Percentiles rank a stretch among this genome's conserved stretches.
phyloP scores from a whole-genome alignment of 2,888 invertebrate genomes.

The Hypena proboscidalis region DNA sequence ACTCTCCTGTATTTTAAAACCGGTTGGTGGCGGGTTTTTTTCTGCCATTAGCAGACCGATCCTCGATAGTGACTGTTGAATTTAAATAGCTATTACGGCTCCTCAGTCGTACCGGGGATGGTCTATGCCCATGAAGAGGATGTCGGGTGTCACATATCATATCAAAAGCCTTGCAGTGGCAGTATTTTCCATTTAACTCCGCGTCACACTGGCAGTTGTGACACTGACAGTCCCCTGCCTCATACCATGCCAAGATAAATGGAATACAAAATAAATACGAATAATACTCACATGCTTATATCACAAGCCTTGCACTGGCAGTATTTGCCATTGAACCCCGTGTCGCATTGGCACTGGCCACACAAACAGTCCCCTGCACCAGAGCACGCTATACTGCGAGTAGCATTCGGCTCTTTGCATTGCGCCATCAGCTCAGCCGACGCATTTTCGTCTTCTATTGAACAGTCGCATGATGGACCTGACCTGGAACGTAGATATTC shows the following conservation, averaged over 20 bases:
- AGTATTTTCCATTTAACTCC: no score
- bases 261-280: background rate
- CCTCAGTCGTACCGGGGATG: no score
- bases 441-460: constrained; percentile 70
- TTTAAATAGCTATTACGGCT: no score
- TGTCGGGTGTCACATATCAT: no score
- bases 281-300: constrained; percentile 67
- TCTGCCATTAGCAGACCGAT: no score
- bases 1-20: no score
- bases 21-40: no score
- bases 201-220: background rate
- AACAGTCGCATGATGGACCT: constrained; percentile 84
- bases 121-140: no score
- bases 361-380: constrained; percentile 92
- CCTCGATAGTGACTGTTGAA: no score
- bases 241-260: no score
- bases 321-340: constrained; percentile 84
- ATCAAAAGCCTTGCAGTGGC: no score
- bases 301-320: constrained; percentile 87
- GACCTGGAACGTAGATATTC: constrained; percentile 62
- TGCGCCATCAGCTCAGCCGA: constrained; percentile 68
- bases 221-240: no score
- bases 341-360: constrained; percentile 89
- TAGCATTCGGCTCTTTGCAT: constrained; percentile 69
- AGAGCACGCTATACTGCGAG: constrained; percentile 83